Base-by-base conservation (phyloP, 2,888 invertebrate genomes). In the Oscheius sp. region DNA sequence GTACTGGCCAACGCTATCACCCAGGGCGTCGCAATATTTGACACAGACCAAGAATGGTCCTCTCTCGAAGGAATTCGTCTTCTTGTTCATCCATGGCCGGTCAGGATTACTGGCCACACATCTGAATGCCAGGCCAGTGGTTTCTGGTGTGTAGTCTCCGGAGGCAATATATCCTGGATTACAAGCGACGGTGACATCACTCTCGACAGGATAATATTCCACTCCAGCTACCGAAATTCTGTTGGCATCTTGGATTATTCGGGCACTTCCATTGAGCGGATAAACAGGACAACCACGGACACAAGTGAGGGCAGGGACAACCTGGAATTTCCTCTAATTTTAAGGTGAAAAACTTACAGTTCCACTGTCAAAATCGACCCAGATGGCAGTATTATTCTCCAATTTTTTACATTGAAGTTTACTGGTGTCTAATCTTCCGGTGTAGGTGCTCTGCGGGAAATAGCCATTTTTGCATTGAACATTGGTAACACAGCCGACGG, bases 11-110 rank as follows among this genome's bases (percentile, higher is more conserved):
- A 35, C 35, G 35, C 9, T 35, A 9, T 6, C 5, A 35, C 9
- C 35, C 35, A 35, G 35, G 9, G 35, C 35, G 3, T 3, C 5
- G 23, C 61, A 61, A 2, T 35, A 41, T 43, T 61, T 61, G 45
- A 61, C 61, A 3, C 61, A 61, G 61, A 61, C 61, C 21, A 45
- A 12, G 21, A 61, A 61, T 18, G 61, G 61, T 2, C 61, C 61
- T 13, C 13, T 23, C 12, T 58, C 58, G 6, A 49, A 18, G 3
- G 5, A 5, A 12, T 58, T 58, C 13, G 27, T 27, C 12, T 61
- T 61, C 5, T 16, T 21, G 45, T 41, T 43, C 21, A 41, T 41
- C 61, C 61, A 61, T 3, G 61, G 61, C 21, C 5, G 1, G 2
- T 2, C 7, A 1, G 43, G 18, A 43, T 61, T 21, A 9, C 6